Percentiles rank a stretch among this genome's conserved stretches.
phyloP scores from a whole-genome alignment of 2,113 vertebrate genomes.

The Lycaon pictus region DNA sequence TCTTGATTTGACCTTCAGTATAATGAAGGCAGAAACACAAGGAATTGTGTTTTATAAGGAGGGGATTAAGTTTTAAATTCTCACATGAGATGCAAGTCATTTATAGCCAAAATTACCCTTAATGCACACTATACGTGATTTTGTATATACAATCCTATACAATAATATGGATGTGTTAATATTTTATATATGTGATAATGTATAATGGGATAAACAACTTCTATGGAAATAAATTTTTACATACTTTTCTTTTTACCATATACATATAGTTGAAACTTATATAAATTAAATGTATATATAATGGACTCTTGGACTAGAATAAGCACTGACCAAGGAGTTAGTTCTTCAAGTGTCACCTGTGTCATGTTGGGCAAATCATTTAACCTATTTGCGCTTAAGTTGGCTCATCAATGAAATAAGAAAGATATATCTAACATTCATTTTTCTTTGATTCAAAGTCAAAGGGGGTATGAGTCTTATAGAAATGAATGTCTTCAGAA shows the following conservation, averaged over 20 bases:
- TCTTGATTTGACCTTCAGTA: constrained; percentile 10
- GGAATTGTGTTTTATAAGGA: not conserved
- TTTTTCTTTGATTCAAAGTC: constrained; percentile 33
- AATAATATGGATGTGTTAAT: constrained; percentile 26
- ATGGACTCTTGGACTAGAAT: not conserved
- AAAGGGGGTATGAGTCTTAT: not conserved
- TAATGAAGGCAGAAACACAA: constrained; percentile 30
- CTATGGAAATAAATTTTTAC: constrained; percentile 13
- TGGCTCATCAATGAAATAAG: not conserved
- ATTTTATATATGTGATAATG: constrained; percentile 36
- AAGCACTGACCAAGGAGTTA: not conserved
- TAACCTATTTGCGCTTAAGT: not conserved
- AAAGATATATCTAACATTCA: constrained; percentile 15
- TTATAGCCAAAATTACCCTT: constrained; percentile 36
- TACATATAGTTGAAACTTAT: not conserved
- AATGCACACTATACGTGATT: not conserved
- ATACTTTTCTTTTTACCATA: not conserved
- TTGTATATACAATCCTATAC: constrained; percentile 10
- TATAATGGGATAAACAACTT: constrained; percentile 1
- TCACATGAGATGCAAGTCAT: not conserved
- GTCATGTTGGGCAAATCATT: not conserved
- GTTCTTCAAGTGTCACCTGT: not conserved
- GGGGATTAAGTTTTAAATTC: constrained; percentile 33
- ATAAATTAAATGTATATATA: constrained; percentile 3
- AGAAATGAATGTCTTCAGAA: constrained; percentile 55